Conservation (phyloP, 2,888 invertebrate species). For the Apotomis betuletana region DNA sequence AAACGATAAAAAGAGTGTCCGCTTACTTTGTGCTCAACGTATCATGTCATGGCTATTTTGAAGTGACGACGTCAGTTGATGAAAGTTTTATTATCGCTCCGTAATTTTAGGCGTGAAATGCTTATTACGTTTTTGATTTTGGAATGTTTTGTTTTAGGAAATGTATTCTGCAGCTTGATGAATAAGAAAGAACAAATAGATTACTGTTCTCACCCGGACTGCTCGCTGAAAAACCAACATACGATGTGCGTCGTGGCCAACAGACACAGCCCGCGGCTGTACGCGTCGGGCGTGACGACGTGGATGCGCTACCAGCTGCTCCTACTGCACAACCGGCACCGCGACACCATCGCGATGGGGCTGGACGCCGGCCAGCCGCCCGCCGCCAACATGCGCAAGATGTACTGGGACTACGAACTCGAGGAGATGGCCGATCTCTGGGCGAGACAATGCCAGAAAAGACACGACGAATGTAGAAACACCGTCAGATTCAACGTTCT, state of each 20-base stretch:
- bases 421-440: conserved; percentile 76
- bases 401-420: conserved; percentile 80
- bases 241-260: conserved; percentile 69
- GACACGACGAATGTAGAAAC: conserved; percentile 79
- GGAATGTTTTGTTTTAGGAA: conserved; percentile 51
- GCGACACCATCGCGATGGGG: conserved; percentile 78
- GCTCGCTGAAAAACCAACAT: conserved; percentile 73
- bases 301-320: conserved; percentile 78
- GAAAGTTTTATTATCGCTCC: not conserved
- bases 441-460: conserved; percentile 78
- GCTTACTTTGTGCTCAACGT: too few species aligned
- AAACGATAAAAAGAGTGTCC: too few species aligned
- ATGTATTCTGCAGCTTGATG: conserved; percentile 47
- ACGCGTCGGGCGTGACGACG: conserved; percentile 74
- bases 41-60: not conserved
- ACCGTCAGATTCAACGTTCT: conserved; percentile 73
- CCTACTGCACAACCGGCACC: conserved; percentile 73
- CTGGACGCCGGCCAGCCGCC: conserved; percentile 76
- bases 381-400: conserved; percentile 78
- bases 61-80: conserved; percentile 1
- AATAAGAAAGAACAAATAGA: conserved; percentile 32
- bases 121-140: conserved; percentile 56
- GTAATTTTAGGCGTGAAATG: conserved; percentile 51
- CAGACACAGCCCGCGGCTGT: conserved; percentile 68
- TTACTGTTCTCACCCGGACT: conserved; percentile 73